Percentiles rank a stretch among this genome's conserved stretches.
Conservation (phyloP, 2,113 vertebrate species). For the Recurvirostra avosetta region DNA sequence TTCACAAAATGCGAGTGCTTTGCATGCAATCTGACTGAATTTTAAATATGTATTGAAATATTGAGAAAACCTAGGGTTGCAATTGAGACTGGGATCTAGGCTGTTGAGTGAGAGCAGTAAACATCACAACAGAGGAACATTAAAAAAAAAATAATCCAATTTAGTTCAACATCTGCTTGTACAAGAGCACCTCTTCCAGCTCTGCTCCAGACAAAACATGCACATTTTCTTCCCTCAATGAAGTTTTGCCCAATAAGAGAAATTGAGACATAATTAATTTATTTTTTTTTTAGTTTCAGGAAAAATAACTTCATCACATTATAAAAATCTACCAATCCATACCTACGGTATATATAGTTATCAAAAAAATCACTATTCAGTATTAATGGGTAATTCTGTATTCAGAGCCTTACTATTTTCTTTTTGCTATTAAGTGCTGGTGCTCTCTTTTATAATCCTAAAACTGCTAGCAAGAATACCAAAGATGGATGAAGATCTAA, state of each 20-base stretch:
- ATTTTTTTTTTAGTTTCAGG: not conserved
- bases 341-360: not conserved
- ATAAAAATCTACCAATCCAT: not conserved
- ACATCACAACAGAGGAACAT: not conserved
- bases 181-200: not conserved
- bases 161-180: conserved; percentile 5
- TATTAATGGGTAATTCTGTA: not conserved
- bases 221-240: not conserved
- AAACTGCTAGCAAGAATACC: not conserved
- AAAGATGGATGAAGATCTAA: not conserved
- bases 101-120: not conserved
- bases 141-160: not conserved
- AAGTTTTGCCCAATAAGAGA: not conserved
- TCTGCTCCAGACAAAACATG: not conserved
- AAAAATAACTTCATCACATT: not conserved
- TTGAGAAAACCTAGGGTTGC: not conserved
- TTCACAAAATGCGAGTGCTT: not conserved
- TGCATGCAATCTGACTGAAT: not conserved
- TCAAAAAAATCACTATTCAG: not conserved
- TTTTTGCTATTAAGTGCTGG: not conserved
- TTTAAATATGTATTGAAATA: not conserved
- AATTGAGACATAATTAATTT: not conserved
- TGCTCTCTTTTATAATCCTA: not conserved
- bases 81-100: not conserved
- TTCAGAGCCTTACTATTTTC: not conserved